These are phyloP conservation scores for Ploceus nigricollis DNA, from an alignment of 2,113 vertebrate species.

Conservation along the genomic window DNA sequence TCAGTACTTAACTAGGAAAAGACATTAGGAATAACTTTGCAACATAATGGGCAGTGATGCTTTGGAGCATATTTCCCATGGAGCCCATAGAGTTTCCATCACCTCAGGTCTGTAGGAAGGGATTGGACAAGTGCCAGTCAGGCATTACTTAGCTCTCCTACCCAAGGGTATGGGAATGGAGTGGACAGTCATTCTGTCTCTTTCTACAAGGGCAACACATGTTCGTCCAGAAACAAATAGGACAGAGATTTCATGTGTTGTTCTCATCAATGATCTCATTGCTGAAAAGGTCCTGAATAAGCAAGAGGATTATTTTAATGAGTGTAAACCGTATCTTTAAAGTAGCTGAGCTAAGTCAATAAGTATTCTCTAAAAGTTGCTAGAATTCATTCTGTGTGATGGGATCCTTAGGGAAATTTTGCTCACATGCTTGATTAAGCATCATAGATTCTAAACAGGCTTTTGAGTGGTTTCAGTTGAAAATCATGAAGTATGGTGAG, in stretches of 20 bases:
- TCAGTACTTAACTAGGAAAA: not conserved
- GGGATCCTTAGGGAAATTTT: not conserved
- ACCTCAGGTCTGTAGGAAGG: not conserved
- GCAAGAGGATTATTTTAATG: slow-evolving; percentile 30
- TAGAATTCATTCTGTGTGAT: not conserved
- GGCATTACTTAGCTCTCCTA: not conserved
- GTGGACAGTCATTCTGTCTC: not conserved
- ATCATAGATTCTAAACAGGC: not conserved
- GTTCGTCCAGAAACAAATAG: not conserved
- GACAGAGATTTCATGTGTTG: slow-evolving; percentile 5
- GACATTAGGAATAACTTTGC: not conserved
- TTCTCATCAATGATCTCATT: slow-evolving; percentile 61
- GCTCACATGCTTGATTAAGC: not conserved
- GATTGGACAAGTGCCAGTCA: not conserved
- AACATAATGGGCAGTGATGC: not conserved
- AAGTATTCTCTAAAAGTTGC: slow-evolving; percentile 14
- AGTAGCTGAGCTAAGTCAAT: slow-evolving; percentile 2
- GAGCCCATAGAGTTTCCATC: not conserved
- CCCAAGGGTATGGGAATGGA: not conserved
- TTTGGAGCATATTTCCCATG: not conserved
- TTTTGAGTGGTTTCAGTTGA: not conserved
- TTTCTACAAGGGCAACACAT: not conserved
- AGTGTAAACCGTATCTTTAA: not conserved
- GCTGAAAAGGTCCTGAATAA: slow-evolving; percentile 18
- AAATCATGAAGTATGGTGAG: not conserved